These are phyloP conservation scores for Diglossa brunneiventris DNA, from an alignment of 2,113 vertebrate species.

Conservation along the genomic window DNA sequence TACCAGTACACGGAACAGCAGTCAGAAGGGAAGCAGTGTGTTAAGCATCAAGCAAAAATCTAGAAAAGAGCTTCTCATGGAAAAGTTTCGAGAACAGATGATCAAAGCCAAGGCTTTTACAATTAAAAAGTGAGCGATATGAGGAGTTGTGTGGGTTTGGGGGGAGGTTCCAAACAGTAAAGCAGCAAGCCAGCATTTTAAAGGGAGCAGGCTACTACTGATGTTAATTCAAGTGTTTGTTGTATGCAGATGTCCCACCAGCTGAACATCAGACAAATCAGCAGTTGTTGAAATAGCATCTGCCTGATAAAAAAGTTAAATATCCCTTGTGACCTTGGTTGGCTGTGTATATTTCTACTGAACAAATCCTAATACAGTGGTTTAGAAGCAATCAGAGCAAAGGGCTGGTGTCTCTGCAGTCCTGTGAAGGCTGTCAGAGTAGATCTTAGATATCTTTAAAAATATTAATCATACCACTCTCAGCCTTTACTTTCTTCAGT, in stretches of 20 bases:
- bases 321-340: not conserved
- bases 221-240: not conserved
- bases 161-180: not conserved
- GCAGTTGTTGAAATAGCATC: not conserved
- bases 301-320: not conserved
- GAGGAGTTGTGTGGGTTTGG: not conserved
- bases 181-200: not conserved
- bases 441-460: not conserved
- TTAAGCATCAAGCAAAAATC: constrained; percentile 84
- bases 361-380: not conserved
- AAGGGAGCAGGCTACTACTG: not conserved
- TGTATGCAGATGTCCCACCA: not conserved
- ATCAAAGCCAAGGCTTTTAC: constrained; percentile 87
- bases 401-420: not conserved
- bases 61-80: constrained; percentile 86
- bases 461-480: not conserved
- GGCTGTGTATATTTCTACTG: not conserved
- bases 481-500: not conserved
- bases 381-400: not conserved
- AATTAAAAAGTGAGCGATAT: constrained; percentile 81
- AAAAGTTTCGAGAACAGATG: constrained; percentile 90
- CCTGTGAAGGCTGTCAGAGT: not conserved
- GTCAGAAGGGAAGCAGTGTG: constrained; percentile 86
- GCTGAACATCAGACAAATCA: not conserved
- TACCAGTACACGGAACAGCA: constrained; percentile 88